Evolutionary conservation across 2,888 invertebrate species (phyloP), one percentile per base, ranked within the genome.

Genomic region (Thymelicus acteon): DNA sequence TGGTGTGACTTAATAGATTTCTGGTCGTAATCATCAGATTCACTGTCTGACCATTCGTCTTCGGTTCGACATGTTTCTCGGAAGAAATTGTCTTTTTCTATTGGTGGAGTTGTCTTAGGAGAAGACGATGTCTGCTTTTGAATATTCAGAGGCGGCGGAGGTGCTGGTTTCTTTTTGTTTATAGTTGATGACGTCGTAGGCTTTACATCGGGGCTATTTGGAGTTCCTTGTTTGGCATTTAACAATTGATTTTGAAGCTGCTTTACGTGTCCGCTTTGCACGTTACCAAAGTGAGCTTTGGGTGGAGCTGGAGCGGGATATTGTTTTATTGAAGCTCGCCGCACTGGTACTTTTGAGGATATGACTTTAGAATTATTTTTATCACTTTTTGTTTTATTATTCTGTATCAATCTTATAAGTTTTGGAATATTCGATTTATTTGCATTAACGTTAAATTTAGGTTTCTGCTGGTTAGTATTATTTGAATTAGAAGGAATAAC

Each of bases 1-100:
- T 83, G 83, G 54, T 79, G 77, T 24, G 80, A 73, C 65, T 79
- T 81, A 49, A 75, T 70, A 7, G 77, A 74, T 54, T 80, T 82
- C 68, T 78, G 68, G 72, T 85, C 85, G n/a, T 82, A 80, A 67
- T 88, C 87, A 62, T 92, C 92, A n/a, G 88, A 84, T 71, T 92
- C 92, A 73, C 93, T 93, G 37, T 92, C 94, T 0, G 94, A 94
- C 88, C 95, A 95, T 79, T 95, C 95, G 72, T 95, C 95, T 81
- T 95, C 95, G 31, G 95, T 95, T 65, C 95, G 95, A 79, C 95
- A 95, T 2, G 95, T 95, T 83, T 95, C 95, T 15, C 94, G 92
- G 80, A 94, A 94, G 77, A 91, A 95, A 75, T 92, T 93, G 72
- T 94, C 93, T 73, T 88, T 87, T 73, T 87, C 85, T 75, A 83